Base-by-base conservation (phyloP, 2,113 vertebrate genomes). In the Nannobrachium achirus region DNA sequence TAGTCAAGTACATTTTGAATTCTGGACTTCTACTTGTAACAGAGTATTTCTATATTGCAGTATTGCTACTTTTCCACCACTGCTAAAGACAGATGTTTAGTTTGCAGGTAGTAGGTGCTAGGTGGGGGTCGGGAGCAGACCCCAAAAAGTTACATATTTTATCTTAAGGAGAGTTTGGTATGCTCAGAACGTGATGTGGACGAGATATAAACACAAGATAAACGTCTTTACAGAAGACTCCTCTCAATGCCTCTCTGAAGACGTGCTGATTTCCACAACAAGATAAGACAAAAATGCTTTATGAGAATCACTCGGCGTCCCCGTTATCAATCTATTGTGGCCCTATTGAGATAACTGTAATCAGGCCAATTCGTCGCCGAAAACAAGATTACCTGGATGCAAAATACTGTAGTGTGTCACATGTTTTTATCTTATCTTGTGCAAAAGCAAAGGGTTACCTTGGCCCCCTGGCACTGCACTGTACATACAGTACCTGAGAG, bases 281-380 rank as follows among this genome's bases (percentile, higher is more conserved):
- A 71, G 82, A 89, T 84, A 66, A 70, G 15, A 53, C 1, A 33
- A 55, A 73, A 72, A 61, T 57, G 41, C 60, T 81, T 67, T 69
- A 46, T 52, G 76, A 66, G 49, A 57, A 46, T 66, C 78, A 75
- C 42, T 20, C 44, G 2, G 65, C 57, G 75, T 80, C 58, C n/a
- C 66, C 4, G 5, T 67, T 81, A 66, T 68, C 55, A 69, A 67
- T 77, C 33, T 61, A 18, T 56, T 20, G 7, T 51, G 56, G 63
- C 42, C 60, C 72, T 8, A 3, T 20, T 2, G 25, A 60, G 73
- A 85, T 79, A 69, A 83, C 53, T 68, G 78, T 58, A 81, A 87
- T 81, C 83, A 20, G 57, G 63, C 49, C 58, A 71, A 68, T 78
- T 71, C 68, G 81, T 84, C 70, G 15, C 39, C 14, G 39, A 4